Percentiles rank a stretch among this genome's conserved stretches.
Conservation (phyloP, 2,888 invertebrate species). For the Nemotelus pantherinus region DNA sequence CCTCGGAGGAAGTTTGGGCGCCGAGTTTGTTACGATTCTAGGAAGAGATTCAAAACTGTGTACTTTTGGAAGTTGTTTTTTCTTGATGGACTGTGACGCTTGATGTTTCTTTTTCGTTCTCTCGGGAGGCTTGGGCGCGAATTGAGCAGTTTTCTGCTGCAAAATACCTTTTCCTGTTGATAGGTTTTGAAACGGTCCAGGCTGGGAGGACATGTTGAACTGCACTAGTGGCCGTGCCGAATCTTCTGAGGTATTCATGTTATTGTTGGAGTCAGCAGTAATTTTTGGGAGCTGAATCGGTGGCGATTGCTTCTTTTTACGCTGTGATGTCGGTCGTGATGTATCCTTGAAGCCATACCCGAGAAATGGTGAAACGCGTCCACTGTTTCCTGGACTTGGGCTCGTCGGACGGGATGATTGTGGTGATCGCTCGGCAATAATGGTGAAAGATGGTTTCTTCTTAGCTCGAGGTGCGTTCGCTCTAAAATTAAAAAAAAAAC, state of each 20-base stretch:
- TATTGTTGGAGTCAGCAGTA: slow-evolving; percentile 43
- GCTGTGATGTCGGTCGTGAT: slow-evolving; percentile 42
- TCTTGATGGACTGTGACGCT: slow-evolving; percentile 46
- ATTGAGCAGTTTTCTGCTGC: slow-evolving; percentile 53
- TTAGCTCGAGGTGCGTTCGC: slow-evolving; percentile 67
- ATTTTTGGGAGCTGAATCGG: slow-evolving; percentile 44
- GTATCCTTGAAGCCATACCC: slow-evolving; percentile 68
- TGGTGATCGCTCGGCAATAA: slow-evolving; percentile 70
- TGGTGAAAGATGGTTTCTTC: slow-evolving; percentile 75
- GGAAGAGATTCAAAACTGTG: slow-evolving; percentile 61
- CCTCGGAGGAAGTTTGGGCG: slow-evolving; percentile 51
- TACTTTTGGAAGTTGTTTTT: slow-evolving; percentile 50
- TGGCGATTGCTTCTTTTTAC: slow-evolving; percentile 53
- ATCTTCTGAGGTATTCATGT: slow-evolving; percentile 55
- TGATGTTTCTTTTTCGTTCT: slow-evolving; percentile 37
- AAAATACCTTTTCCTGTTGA: slow-evolving; percentile 60
- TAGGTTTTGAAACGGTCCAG: slow-evolving; percentile 53
- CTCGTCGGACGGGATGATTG: slow-evolving; percentile 67
- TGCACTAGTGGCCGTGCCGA: slow-evolving; percentile 63
- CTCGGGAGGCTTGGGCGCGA: slow-evolving; percentile 7
- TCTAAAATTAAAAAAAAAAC: slow-evolving; percentile 52
- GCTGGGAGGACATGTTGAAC: slow-evolving; percentile 59
- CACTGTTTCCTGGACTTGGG: slow-evolving; percentile 63
- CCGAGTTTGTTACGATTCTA: slow-evolving; percentile 58
- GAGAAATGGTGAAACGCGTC: slow-evolving; percentile 71